Base-by-base conservation (phyloP, 1,140 invertebrate genomes). In the Campoletis sonorensis region DNA sequence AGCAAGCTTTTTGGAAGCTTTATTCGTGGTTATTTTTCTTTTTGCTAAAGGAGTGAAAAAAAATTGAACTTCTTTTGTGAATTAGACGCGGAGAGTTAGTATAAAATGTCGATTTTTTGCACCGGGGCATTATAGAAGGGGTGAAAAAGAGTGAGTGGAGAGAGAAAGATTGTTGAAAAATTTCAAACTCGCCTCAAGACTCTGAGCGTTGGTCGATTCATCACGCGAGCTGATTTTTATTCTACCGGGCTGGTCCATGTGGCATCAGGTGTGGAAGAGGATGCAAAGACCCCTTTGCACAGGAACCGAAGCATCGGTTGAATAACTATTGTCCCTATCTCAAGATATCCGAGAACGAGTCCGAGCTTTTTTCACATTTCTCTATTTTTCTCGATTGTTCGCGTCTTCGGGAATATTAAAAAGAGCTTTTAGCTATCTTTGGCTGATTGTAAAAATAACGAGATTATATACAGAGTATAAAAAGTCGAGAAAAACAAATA, bases 181-280 rank as follows among this genome's bases (percentile, higher is more conserved):
- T 64, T 67, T 37, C 61, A 21, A 77, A 30, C 76, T 67, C 18
- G 33, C 76, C 76, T 16, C 13, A 37, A 27, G 67, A 70, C 54
- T 78, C 58, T 7, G 30, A 61, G 45, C 54, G 27, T n/a, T 27
- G 76, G 76, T 54, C 76, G 33, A 78, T 78, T 78, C 76, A 78
- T 78, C 76, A 78, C 76, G 76, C 33, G 54, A 37, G 45, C 27
- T 61, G 76, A 78, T 78, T 78, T 67, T 78, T 78, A 78, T 78
- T 78, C 76, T 78, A 45, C 26, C 4, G 33, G 21, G 75, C 21
- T 77, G 10, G 61, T 64, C 61, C 11, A 37, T 10, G 27, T 18
- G 37, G 54, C 27, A 37, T 64, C 67, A 70, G 67, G 27, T 30
- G 27, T 54, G 18, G 23, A 23, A 26, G n/a, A 70, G 27, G 27